Evolutionary conservation across 2,888 invertebrate genomes (phyloP), one percentile per base, ranked within the genome.

Genomic region (Proisotoma minuta): DNA sequence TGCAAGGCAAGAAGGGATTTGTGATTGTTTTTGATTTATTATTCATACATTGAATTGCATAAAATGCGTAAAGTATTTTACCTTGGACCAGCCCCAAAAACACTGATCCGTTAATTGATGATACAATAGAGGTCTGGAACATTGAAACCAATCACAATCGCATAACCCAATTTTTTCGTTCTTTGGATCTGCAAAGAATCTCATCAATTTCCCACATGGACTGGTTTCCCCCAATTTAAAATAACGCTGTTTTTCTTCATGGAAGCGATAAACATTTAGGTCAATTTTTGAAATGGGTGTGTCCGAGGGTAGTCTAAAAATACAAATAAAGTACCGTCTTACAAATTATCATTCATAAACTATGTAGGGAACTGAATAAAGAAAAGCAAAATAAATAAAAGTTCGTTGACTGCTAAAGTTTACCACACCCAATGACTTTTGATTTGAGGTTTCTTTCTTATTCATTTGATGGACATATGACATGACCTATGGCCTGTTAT

Each of bases 111-210:
- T 66, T 51, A 62, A 59, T 1, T 40, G 40, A 15, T 63, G 65
- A 48, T 71, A 73, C 39, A 71, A 51, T 22, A 71, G 40, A 24
- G 71, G 69, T 26, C 73, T 48, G 27, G 60, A 60, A 59, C 73
- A 73, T 22, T 69, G 61, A 50, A 69, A 69, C 51, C 70, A 71
- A 59, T 73, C 73, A 47, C 73, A 73, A 40, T 73, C 73, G 60
- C 73, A 73, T n/a, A 18, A 20, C 15, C 43, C 43, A 12, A 43
- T 5, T n/a, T 5, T 43, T 20, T n/a, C 43, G 20, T 70, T 62
- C n/a, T 65, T 66, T 12, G 71, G 70, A 2, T 68, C 58, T 8
- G 73, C 73, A 61, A 71, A 71, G 54, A 73, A 73, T 61, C 70
- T 63, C 73, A 73, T 73, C 54, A 70, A 70, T 24, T 63, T 60